phyloP scores from a whole-genome alignment of 2,888 invertebrate species.

The Augochlorella aurata region DNA sequence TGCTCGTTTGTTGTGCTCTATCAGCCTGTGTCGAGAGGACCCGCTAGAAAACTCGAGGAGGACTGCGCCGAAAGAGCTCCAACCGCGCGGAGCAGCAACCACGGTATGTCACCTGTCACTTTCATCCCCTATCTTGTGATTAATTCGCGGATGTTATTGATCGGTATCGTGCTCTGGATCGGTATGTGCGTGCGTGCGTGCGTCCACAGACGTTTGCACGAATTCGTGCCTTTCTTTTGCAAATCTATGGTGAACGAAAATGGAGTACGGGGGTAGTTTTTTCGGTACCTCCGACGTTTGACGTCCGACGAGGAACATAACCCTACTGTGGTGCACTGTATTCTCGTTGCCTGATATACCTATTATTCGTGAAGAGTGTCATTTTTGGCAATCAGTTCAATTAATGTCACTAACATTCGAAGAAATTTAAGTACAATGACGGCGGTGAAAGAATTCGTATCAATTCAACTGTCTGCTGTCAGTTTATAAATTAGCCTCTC shows the following conservation, averaged over 20 bases:
- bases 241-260: not conserved
- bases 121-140: conserved; percentile 32
- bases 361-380: not conserved
- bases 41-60: conserved; percentile 17
- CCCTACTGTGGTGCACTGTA: not conserved
- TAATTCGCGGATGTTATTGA: conserved; percentile 47
- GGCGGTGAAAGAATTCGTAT: not conserved
- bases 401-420: not conserved
- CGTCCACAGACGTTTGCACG: not conserved
- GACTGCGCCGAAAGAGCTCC: conserved; percentile 27
- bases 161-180: conserved; percentile 51
- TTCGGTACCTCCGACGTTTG: not conserved
- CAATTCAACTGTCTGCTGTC: not conserved
- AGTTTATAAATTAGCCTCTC: conserved; percentile 13
- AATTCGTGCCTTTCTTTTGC: not conserved
- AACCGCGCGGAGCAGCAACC: conserved; percentile 17
- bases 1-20: conserved; percentile 40
- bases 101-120: conserved; percentile 55
- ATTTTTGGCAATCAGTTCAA: not conserved
- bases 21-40: conserved; percentile 28
- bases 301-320: conserved; percentile 1
- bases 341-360: not conserved
- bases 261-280: conserved; percentile 7
- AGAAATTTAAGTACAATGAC: too few relatives aligned
- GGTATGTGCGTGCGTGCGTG: conserved; percentile 48